These are phyloP conservation scores for Fringilla coelebs DNA, from an alignment of 2,797 vertebrate genomes.

Conservation along the genomic window DNA sequence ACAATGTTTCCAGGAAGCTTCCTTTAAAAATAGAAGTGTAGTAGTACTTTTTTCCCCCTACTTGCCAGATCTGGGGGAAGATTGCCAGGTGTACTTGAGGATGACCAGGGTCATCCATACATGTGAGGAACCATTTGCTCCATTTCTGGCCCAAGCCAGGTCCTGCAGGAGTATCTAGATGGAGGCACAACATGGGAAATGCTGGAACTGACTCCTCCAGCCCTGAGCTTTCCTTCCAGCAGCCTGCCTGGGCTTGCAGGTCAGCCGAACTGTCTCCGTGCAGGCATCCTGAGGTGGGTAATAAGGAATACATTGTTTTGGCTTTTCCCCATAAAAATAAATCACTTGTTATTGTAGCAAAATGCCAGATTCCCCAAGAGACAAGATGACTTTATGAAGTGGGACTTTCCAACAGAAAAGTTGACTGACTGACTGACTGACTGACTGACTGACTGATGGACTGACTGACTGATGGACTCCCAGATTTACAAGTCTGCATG, in stretches of 20 bases:
- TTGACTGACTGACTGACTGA: background rate
- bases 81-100: background rate
- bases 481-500: background rate
- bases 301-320: background rate
- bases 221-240: background rate
- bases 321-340: background rate
- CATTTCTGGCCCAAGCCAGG: background rate
- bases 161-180: background rate
- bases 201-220: background rate
- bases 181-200: background rate
- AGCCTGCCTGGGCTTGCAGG: background rate
- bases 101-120: background rate
- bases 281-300: background rate
- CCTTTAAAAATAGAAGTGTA: background rate
- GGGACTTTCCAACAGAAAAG: background rate
- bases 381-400: background rate
- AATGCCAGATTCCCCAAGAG: background rate
- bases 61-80: background rate
- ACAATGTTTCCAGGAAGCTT: background rate
- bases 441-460: background rate
- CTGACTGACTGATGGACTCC: background rate
- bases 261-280: background rate
- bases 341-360: background rate
- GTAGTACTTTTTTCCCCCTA: rapidly evolving
- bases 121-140: background rate